These are phyloP conservation scores for Junonia oenone DNA, from an alignment of 2,888 invertebrate species.

Conservation along the genomic window DNA sequence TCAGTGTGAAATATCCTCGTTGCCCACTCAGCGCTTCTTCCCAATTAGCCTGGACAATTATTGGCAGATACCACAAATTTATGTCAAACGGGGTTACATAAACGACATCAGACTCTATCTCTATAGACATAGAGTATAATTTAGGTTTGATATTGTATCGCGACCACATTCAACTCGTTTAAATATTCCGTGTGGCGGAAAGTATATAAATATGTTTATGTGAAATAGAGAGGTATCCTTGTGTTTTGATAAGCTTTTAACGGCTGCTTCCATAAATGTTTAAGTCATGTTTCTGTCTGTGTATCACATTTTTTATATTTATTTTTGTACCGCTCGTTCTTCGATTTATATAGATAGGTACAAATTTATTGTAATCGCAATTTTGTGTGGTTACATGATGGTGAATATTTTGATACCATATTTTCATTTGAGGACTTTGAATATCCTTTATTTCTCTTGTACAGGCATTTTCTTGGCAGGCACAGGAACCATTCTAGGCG, in stretches of 20 bases:
- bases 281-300: neutral
- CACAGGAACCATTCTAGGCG: too few species aligned
- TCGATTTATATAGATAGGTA: too few species aligned
- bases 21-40: constrained; percentile 16
- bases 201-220: neutral
- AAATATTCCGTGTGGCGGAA: constrained; percentile 4
- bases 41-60: constrained; percentile 26
- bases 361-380: too few species aligned
- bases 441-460: too few species aligned
- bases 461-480: too few species aligned
- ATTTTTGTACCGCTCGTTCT: neutral
- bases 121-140: neutral
- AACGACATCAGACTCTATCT: constrained; percentile 4
- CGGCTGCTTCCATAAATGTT: neutral
- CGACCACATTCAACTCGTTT: neutral
- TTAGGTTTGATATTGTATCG: neutral
- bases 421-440: too few species aligned
- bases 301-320: neutral
- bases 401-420: too few species aligned
- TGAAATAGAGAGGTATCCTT: neutral
- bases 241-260: neutral
- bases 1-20: neutral
- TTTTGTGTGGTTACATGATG: too few species aligned
- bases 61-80: constrained; percentile 19
- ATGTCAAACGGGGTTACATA: neutral